A percentile compares a stretch with the other conserved stretches of the same genome.
These are phyloP conservation scores for Herpetotheres cachinnans DNA, from an alignment of 2,113 vertebrate genomes.

Conservation along the genomic window DNA sequence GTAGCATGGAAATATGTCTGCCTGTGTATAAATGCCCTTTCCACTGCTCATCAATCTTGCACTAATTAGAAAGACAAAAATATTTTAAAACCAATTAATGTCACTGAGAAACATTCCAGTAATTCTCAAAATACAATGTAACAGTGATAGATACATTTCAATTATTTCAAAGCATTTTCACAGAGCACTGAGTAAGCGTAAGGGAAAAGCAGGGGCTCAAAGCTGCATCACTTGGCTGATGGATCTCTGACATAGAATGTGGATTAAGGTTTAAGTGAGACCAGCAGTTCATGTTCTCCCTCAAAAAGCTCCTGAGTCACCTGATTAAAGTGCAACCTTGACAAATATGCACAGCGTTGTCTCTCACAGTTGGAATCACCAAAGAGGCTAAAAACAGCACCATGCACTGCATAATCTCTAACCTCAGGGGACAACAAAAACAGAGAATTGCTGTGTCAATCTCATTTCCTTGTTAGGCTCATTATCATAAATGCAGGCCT, in stretches of 20 bases:
- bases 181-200: conserved; percentile 13
- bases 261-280: conserved; percentile 5
- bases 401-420: conserved; percentile 75
- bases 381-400: conserved; percentile 79
- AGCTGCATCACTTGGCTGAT: not conserved
- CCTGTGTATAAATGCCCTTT: conserved; percentile 33
- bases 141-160: conserved; percentile 47
- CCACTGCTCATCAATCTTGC: conserved; percentile 28
- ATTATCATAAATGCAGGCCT: conserved; percentile 72
- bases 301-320: conserved; percentile 66
- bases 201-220: not conserved
- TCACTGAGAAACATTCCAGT: conserved; percentile 39
- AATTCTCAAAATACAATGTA: conserved; percentile 45
- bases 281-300: conserved; percentile 15
- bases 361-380: conserved; percentile 77
- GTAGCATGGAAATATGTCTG: conserved; percentile 23
- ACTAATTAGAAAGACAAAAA: conserved; percentile 59
- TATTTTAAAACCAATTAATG: conserved; percentile 56
- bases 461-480: conserved; percentile 76
- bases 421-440: conserved; percentile 74
- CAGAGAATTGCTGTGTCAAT: conserved; percentile 77
- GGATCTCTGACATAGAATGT: not conserved
- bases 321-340: conserved; percentile 66
- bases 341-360: conserved; percentile 73
- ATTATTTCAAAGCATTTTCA: conserved; percentile 36